phyloP scores from a whole-genome alignment of 2,888 invertebrate species.

The Alviniconcha strummeri region DNA sequence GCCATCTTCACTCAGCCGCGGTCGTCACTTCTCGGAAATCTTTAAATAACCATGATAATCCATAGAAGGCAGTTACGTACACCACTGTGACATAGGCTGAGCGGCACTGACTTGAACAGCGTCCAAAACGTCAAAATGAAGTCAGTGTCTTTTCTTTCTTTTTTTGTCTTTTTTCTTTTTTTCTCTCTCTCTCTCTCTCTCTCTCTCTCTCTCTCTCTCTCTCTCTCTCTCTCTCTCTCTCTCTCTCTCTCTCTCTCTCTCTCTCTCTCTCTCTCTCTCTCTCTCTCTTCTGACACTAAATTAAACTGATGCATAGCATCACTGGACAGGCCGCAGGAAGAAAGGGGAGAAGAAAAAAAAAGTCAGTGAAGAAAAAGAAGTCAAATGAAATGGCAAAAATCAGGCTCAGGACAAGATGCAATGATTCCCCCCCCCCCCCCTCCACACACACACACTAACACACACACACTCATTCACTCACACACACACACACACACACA shows the following conservation, averaged over 20 bases:
- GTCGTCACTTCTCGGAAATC: too few relatives aligned
- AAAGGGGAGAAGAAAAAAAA: not conserved
- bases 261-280: not conserved
- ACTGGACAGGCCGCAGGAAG: not conserved
- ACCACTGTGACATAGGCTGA: too few relatives aligned
- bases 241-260: not conserved
- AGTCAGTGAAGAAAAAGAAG: not conserved
- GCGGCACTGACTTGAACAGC: too few relatives aligned
- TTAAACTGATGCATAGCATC: not conserved
- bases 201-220: not conserved
- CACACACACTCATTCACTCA: too few relatives aligned
- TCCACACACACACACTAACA: too few relatives aligned
- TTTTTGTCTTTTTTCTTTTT: not conserved
- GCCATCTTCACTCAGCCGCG: too few relatives aligned
- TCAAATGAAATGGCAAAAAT: too few relatives aligned
- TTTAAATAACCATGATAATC: too few relatives aligned
- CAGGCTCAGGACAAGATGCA: too few relatives aligned
- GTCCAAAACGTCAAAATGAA: not conserved
- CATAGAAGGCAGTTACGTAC: too few relatives aligned
- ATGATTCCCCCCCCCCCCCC: too few relatives aligned
- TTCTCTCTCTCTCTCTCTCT: not conserved
- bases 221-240: not conserved
- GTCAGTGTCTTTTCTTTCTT: not conserved
- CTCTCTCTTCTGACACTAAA: not conserved
- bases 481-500: too few relatives aligned